Base-by-base conservation (phyloP, 2,888 invertebrate species). In the Elegia similella region DNA sequence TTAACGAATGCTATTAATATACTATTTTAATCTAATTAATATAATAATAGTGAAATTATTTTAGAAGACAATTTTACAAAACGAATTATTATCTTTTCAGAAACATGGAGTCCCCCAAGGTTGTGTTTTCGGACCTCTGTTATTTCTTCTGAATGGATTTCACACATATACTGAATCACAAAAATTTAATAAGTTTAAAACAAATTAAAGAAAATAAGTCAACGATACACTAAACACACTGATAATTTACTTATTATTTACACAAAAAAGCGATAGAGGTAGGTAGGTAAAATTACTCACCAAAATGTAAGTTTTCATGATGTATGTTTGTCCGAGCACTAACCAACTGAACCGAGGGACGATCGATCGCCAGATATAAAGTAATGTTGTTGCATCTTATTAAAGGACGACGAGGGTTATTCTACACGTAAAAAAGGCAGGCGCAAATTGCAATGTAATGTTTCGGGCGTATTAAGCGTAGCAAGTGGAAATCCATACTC, bases 301-400 rank as follows among this genome's bases (percentile, higher is more conserved):
- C 76, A 85, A 59, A 59, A 76, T 58, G 59, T 71, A 67, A 8
- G 42, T 29, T 58, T 52, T 65, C 68, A 68, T 68, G 52, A 58
- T 62, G 59, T 47, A 54, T 62, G 62, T 62, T 58, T 56, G 62
- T 56, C 52, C 48, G 42, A 8, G 13, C n/a, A 34, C 57, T 53
- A 53, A 34, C 59, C 61, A 64, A 79, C 75, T 79, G 75, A 55
- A 29, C 53, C 61, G 56, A 16, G 17, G 42, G 57, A 52, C 57
- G 61, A 52, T 42, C 62, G 59, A 66, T 62, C 62, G 61, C 44
- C 69, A 72, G 72, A 75, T 79, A 76, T 81, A 81, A 77, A 68
- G 65, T 68, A 63, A 62, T 66, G 63, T 67, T 62, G 59, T 57
- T 66, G 71, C 63, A 66, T 72, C 71, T 67, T 68, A 73, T 72